Evolutionary conservation across 2,888 invertebrate species (phyloP), one percentile per base, ranked within the genome.

Genomic region (Pristionchus fissidentatus): DNA sequence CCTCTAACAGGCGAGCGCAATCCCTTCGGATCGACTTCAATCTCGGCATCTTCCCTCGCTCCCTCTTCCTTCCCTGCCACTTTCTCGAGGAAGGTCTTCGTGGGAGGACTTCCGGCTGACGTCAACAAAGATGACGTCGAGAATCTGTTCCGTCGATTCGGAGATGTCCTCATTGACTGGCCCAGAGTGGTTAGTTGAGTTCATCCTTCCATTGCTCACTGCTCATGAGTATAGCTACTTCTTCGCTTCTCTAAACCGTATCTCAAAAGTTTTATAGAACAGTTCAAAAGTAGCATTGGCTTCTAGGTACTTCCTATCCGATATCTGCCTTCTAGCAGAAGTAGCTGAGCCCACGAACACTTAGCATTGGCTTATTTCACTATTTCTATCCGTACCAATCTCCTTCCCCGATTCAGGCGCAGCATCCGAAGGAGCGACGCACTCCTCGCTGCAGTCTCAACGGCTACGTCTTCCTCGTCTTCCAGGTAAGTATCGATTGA

Each of bases 121-220:
- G 81, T 66, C 10, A 29, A 29, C 35, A 55, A 35, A 96, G 98
- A 98, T 94, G 98, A 98, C 94, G 98, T 98, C 88, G 97, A 97
- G 85, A 96, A 96, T 81, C 97, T 97, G 93, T 98, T 98, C 94
- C 95, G 97, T 85, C 95, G 97, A 90, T 98, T 98, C 93, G 98
- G 98, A 49, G 96, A 97, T 57, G 94, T 98, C 91, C 97, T 97
- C 90, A 98, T 98, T 87, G 98, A 98, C 94, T 98, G 98, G 98
- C 98, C 98, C 19, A 98, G 98, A 94, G 98, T 52, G 81, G 81
- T 80, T 15, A 41, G n/a, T n/a, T n/a, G n/a, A 22, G 10, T 60
- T 26, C 8, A 22, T n/a, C n/a, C n/a, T 60, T 60, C 60, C n/a
- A n/a, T n/a, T n/a, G n/a, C n/a, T n/a, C n/a, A n/a, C n/a, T n/a